Evolutionary conservation across 2,888 invertebrate species (phyloP).

Genomic region (Lasioglossum marginatum): DNA sequence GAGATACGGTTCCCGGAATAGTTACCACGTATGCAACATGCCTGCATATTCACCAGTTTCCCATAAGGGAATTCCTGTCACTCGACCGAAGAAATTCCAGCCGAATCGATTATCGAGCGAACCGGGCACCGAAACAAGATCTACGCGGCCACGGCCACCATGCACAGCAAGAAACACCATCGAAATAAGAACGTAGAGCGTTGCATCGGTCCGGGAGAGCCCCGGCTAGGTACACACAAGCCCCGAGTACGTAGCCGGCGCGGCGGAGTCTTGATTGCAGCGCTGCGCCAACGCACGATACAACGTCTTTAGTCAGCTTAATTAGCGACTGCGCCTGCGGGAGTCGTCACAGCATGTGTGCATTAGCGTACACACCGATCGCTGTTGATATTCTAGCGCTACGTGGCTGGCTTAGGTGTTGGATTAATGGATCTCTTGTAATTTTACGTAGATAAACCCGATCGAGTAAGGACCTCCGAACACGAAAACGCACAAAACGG

Average conservation of each 20-base stretch:
- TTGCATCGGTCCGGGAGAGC: background rate
- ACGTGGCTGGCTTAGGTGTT: slow-evolving; percentile 14
- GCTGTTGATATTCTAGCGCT: slow-evolving; percentile 3
- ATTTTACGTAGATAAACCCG: background rate
- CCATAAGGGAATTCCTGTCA: slow-evolving; percentile 61
- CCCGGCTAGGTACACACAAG: background rate
- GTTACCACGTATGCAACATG: slow-evolving; percentile 61
- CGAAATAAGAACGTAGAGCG: background rate
- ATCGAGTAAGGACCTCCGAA: background rate
- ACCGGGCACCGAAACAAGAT: background rate
- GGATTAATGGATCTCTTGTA: slow-evolving; percentile 24
- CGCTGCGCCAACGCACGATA: slow-evolving; percentile 30
- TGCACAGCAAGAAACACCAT: background rate
- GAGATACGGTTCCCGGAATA: slow-evolving; percentile 54
- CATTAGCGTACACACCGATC: slow-evolving; percentile 24
- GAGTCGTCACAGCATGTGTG: slow-evolving; percentile 39
- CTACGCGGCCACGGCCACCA: background rate
- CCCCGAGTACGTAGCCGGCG: slow-evolving; percentile 19
- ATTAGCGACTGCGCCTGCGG: slow-evolving; percentile 53
- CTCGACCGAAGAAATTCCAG: slow-evolving; percentile 53
- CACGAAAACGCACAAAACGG: background rate
- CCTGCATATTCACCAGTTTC: slow-evolving; percentile 59
- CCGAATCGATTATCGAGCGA: slow-evolving; percentile 45
- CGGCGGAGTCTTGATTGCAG: slow-evolving; percentile 40
- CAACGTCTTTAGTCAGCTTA: slow-evolving; percentile 48